Percentiles rank a stretch among this genome's conserved stretches.
Evolutionary conservation across 2,113 vertebrate species (phyloP).

Genomic region (Lanius ludovicianus): DNA sequence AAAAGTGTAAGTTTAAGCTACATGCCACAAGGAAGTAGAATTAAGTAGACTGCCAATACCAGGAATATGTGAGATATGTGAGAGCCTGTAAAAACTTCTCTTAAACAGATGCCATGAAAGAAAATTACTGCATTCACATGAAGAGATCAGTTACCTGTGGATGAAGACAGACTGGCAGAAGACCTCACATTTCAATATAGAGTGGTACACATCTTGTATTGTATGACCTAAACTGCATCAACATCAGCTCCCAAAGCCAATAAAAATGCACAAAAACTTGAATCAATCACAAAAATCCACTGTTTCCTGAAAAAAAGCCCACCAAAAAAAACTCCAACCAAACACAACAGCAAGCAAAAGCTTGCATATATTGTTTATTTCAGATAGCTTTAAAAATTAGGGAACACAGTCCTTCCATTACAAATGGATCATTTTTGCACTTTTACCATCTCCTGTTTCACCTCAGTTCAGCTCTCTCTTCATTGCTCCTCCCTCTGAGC

Average conservation of each 20-base stretch:
- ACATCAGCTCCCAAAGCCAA: not conserved
- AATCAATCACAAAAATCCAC: not conserved
- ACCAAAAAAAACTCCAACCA: not conserved
- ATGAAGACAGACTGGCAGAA: not conserved
- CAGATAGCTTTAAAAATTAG: not conserved
- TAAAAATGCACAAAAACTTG: not conserved
- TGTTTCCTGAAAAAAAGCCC: not conserved
- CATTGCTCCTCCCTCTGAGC: not conserved
- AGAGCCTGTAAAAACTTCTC: not conserved
- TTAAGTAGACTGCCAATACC: not conserved
- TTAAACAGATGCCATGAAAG: not conserved
- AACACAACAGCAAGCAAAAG: not conserved
- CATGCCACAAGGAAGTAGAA: not conserved
- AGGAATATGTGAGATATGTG: not conserved
- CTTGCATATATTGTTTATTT: not conserved
- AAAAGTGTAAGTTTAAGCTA: slow-evolving; percentile 6
- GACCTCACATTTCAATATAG: not conserved
- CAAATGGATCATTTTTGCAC: not conserved
- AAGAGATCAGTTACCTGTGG: not conserved
- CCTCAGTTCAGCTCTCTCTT: not conserved
- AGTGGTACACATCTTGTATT: not conserved
- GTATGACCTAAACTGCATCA: not conserved
- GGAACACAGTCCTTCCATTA: not conserved
- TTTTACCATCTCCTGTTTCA: not conserved
- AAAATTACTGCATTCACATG: not conserved